Base-by-base conservation (phyloP, 2,888 invertebrate genomes). In the Hyposoter didymator region DNA sequence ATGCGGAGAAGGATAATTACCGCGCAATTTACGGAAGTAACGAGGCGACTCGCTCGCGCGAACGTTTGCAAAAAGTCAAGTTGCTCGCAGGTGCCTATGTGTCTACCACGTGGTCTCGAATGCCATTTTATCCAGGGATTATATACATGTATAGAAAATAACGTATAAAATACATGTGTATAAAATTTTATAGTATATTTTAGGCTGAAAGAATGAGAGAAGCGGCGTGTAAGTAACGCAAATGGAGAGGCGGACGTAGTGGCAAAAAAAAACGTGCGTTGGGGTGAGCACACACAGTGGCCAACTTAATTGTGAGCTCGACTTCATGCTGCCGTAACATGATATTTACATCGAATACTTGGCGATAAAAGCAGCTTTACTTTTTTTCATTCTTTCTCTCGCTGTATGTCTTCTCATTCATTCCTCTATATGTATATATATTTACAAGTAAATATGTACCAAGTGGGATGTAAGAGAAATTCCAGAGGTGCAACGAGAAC, bases 1-100 rank as follows among this genome's bases (percentile, higher is more conserved):
- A 55, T 47, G n/a, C 86, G 83, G 84, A 84, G 84, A 76, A 81
- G 78, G 88, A 89, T 91, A 90, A 91, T 91, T 90, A 90, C 89
- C 89, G 88, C 76, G 89, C 89, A 90, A 90, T 90, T 90, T 89
- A 89, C 88, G 89, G 89, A 87, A 90, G 89, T 90, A 90, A 90
- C 89, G 89, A 90, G 89, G 89, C 86, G 88, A 83, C 78, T 86
- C 85, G 84, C 87, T 82, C 80, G 84, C 84, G 84, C 78, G 84
- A 86, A 81, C 83, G 85, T 84, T 87, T 78, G 87, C 79, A 89
- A 89, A 89, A 89, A 84, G 78, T 82, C 55, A 82, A 81, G 82
- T 82, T 82, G 76, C 84, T 76, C 86, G 88, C 89, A 90, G 89
- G 89, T 89, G 90, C 87, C 87, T 76, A 82, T 82, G 70, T 64